Percentiles rank a stretch among this genome's conserved stretches.
Conservation (phyloP, 2,113 vertebrate species). For the Penelope pileata region DNA sequence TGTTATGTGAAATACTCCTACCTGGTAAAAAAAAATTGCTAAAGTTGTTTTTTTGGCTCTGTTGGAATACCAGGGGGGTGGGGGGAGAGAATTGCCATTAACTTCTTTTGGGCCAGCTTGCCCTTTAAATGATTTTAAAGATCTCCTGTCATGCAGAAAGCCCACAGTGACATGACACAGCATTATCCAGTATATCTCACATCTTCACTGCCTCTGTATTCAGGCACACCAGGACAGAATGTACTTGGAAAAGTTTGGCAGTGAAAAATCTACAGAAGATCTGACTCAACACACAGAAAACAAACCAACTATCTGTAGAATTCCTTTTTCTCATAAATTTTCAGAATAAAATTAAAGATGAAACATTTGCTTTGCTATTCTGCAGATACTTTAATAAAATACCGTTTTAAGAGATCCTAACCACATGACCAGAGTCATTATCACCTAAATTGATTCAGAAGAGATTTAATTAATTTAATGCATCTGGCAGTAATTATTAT, state of each 20-base stretch:
- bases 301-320: not conserved
- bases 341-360: not conserved
- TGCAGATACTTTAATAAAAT: conserved; percentile 35
- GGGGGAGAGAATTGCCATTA: not conserved
- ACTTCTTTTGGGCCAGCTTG: not conserved
- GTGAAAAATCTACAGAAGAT: not conserved
- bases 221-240: not conserved
- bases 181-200: not conserved
- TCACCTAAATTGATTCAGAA: conserved; percentile 43
- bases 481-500: conserved; percentile 58
- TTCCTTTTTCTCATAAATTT: not conserved
- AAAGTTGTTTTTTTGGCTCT: not conserved
- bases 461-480: conserved; percentile 67
- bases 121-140: conserved; percentile 2
- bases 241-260: not conserved
- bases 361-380: not conserved
- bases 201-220: not conserved
- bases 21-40: not conserved
- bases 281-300: not conserved
- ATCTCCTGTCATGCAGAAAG: not conserved
- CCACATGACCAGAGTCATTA: conserved; percentile 36
- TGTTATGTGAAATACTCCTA: not conserved
- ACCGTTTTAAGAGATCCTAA: conserved; percentile 34
- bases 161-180: not conserved
- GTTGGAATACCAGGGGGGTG: not conserved